Conservation (phyloP, 2,888 invertebrate species). For the Graphium colonna region DNA sequence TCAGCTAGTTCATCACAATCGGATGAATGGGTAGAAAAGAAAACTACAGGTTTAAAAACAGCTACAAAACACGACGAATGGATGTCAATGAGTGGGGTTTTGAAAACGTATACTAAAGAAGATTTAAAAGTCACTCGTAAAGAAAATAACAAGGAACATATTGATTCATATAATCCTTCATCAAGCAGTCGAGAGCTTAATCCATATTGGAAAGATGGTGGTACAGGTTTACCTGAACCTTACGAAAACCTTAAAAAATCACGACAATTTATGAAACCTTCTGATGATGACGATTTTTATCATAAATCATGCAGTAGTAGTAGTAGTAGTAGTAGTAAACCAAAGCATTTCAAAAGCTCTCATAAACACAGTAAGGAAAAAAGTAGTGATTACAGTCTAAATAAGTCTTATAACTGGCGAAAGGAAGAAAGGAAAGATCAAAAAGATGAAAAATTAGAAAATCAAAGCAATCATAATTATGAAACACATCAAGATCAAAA, state of each 20-base stretch:
- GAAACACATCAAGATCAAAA: slow-evolving; percentile 13
- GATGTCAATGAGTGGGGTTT: slow-evolving; percentile 85
- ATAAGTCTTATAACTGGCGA: slow-evolving; percentile 31
- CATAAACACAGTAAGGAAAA: slow-evolving; percentile 1
- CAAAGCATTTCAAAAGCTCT: slow-evolving; percentile 23
- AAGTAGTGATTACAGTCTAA: slow-evolving; percentile 24
- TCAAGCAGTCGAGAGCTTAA: slow-evolving; percentile 90
- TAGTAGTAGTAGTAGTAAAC: slow-evolving; percentile 20
- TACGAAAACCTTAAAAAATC: slow-evolving; percentile 56
- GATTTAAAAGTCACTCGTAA: slow-evolving; percentile 71
- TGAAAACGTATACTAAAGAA: slow-evolving; percentile 68
- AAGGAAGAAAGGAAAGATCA: slow-evolving; percentile 18
- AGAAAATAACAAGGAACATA: slow-evolving; percentile 72
- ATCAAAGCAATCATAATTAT: slow-evolving; percentile 21
- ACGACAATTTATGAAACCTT: slow-evolving; percentile 61
- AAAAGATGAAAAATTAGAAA: slow-evolving; percentile 3
- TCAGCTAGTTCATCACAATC: slow-evolving; percentile 52
- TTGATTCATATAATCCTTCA: slow-evolving; percentile 84
- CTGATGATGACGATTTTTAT: slow-evolving; percentile 50
- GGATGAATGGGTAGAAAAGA: slow-evolving; percentile 83
- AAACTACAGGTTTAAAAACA: slow-evolving; percentile 29
- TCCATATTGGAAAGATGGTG: slow-evolving; percentile 95
- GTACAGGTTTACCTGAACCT: slow-evolving; percentile 87
- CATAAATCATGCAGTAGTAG: slow-evolving; percentile 31
- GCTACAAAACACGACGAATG: slow-evolving; percentile 84